Evolutionary conservation across 1,140 invertebrate species (phyloP), one percentile per base, ranked within the genome.

Genomic region (Pissodes strobi): DNA sequence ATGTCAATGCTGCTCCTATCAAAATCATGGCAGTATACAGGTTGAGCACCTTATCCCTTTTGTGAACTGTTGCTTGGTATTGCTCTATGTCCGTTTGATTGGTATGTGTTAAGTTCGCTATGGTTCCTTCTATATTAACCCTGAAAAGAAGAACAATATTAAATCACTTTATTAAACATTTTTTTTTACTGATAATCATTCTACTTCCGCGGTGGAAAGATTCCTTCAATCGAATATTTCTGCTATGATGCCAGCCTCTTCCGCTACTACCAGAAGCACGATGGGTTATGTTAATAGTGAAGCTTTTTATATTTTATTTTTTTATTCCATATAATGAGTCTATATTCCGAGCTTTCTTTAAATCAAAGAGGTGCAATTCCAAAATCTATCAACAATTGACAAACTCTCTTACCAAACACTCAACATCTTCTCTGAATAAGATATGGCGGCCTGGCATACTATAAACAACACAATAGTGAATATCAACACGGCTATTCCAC

Each of bases 1-100:
- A 76, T 62, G 66, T 75, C 70, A 75, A 87, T 87, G 21, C 89
- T 77, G 41, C 80, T 73, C 72, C 90, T 86, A 76, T 88, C 87
- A 68, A 85, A 80, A 23, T 80, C 78, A 1, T 83, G 84, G 51
- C 86, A 74, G 84, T 83, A 75, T 87, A 88, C 48, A 86, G 67
- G 65, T 88, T 88, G 49, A 88, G 87, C 81, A 41, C 83, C 69
- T 48, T 74, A 6, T 57, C 41, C n/a, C 58, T 57, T 65, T 53
- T 56, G 2, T 34, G 8, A 8, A 64, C 15, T 1, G 49, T 19
- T 2, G 21, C 22, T 6, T 56, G 15, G 25, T 64, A 68, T 63
- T 64, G 37, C n/a, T 30, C 30, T 2, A 52, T 51, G 21, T 72
- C 51, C 1, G 68, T 68, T 19, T 39, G 1, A 59, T 72, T 72